These are phyloP conservation scores for Dicrurus megarhynchus DNA, from an alignment of 2,113 vertebrate genomes.

Conservation along the genomic window DNA sequence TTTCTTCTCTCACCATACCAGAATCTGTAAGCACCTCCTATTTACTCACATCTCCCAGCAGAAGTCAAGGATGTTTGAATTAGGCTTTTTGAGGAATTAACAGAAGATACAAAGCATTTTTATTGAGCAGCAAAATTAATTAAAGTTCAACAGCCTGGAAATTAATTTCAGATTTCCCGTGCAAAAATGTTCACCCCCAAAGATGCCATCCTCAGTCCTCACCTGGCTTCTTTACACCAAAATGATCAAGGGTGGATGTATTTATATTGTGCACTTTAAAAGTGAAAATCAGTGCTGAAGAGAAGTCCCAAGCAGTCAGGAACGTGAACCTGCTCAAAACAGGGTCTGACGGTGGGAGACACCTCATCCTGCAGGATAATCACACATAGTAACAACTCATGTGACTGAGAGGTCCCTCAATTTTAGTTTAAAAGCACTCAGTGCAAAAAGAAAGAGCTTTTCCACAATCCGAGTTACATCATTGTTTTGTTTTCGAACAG, in stretches of 20 bases:
- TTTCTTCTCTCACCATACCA: not conserved
- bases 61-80: not conserved
- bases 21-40: not conserved
- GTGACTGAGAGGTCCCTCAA: not conserved
- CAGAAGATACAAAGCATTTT: not conserved
- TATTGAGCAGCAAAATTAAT: conserved; percentile 1
- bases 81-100: not conserved
- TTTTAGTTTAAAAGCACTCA: not conserved
- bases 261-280: not conserved
- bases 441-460: not conserved
- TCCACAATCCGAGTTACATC: not conserved
- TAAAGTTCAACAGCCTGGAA: not conserved
- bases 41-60: not conserved
- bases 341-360: not conserved
- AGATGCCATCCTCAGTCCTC: not conserved
- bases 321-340: not conserved
- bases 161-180: not conserved
- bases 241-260: not conserved
- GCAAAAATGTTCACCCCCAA: not conserved
- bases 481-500: not conserved
- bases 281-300: not conserved
- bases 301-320: not conserved
- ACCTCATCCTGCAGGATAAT: not conserved
- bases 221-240: not conserved
- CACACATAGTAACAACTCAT: accelerated